Base-by-base conservation (phyloP, 2,113 vertebrate species). In the Oreotrochilus melanogaster region DNA sequence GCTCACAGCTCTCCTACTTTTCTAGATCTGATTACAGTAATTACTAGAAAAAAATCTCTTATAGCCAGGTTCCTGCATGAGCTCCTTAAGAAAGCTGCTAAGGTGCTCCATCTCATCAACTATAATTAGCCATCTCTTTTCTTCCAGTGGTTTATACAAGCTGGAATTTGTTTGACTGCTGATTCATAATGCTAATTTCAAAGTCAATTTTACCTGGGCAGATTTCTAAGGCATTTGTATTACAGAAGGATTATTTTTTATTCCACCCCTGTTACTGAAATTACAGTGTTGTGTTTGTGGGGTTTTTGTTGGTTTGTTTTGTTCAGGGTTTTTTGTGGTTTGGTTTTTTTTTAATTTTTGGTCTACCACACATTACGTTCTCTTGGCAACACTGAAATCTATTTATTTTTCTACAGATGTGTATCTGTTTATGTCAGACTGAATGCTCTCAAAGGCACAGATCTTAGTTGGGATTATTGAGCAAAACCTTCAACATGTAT, bases 41-140 rank as follows among this genome's bases (percentile, higher is more conserved):
- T 97, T 97, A 95, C 76, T 48, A 92, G 61, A 67, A 83, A 95
- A 95, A 69, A 3, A 74, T 54, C 47, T 92, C 80, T 96, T 70
- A 70, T 61, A 94, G 8, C 5, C 64, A 43, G 45, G 18, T 86
- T 92, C 53, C 78, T 84, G 39, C 51, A 75, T 95, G 84, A 92
- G 39, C 61, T 95, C 86, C 86, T 74, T 69, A 42, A 74, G 82
- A 89, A 96, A 96, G 47, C 78, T 87, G n/a, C 66, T 85, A 61
- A 67, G 25, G 69, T 75, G 45, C 71, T 92, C 86, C 72, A 72
- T 88, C 81, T 79, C 78, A 94, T 95, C 95, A 96, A 78, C 97
- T 97, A 96, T 71, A 93, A 96, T 96, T 95, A 97, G 84, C 67
- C 48, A 84, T 42, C 57, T 89, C 65, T 94, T 95, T 97, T 96